Percentiles rank a stretch among this genome's conserved stretches.
Conservation (phyloP, 2,113 vertebrate species). For the Bubalus kerabau region DNA sequence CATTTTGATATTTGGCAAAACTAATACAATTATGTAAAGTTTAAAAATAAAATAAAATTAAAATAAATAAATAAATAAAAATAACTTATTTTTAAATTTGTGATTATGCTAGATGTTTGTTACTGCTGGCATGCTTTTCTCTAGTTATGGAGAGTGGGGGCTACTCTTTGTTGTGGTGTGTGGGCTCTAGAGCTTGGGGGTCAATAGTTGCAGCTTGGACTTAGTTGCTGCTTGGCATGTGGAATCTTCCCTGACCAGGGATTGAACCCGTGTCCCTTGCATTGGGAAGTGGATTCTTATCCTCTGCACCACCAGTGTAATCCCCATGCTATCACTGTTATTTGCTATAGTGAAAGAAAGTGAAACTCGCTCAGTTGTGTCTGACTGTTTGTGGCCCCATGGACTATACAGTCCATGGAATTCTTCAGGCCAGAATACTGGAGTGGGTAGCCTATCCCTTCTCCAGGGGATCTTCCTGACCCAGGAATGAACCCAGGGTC, state of each 20-base stretch:
- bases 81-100: neutral
- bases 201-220: neutral
- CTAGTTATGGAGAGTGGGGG: neutral
- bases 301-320: neutral
- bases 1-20: no score
- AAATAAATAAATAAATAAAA: neutral
- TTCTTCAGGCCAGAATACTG: neutral
- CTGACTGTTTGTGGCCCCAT: neutral
- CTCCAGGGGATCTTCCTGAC: neutral
- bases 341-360: neutral
- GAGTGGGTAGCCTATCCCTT: neutral
- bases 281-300: neutral
- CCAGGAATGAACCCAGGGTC: neutral
- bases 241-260: neutral
- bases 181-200: neutral
- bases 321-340: neutral
- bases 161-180: neutral
- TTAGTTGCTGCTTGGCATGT: neutral
- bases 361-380: neutral
- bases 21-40: no score
- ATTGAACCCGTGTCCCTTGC: neutral
- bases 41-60: no score
- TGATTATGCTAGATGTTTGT: neutral
- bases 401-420: neutral
- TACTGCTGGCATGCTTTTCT: neutral